Percentiles rank a stretch among this genome's conserved stretches.
Evolutionary conservation across 2,888 invertebrate genomes (phyloP).

Genomic region (Sarcophaga caerulescens): DNA sequence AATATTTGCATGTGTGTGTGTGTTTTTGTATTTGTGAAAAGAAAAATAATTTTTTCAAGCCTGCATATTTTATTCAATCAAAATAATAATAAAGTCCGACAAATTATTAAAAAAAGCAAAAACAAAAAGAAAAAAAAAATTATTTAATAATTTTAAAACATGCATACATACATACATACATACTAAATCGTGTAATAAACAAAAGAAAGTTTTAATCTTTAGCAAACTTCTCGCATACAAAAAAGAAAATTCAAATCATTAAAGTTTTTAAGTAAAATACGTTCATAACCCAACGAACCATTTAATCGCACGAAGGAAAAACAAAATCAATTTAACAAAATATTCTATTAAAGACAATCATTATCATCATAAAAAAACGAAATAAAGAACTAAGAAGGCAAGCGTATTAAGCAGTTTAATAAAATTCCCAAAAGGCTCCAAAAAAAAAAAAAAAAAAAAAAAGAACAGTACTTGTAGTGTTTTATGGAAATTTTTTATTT

Average conservation of each 20-base stretch:
- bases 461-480: too few species aligned
- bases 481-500: too few species aligned
- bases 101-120: too few species aligned
- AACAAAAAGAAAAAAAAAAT: too few species aligned
- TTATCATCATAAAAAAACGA: not conserved
- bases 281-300: not conserved
- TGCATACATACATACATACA: too few species aligned
- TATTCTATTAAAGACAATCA: not conserved
- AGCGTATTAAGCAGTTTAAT: not conserved
- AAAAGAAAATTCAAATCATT: conserved; percentile 15
- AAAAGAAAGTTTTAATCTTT: not conserved
- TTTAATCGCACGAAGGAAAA: conserved; percentile 8
- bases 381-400: not conserved
- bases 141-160: too few species aligned
- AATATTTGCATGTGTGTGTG: too few species aligned
- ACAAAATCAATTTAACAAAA: conserved; percentile 20
- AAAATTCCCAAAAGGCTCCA: not conserved
- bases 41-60: too few species aligned
- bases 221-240: not conserved
- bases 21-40: too few species aligned
- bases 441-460: not conserved
- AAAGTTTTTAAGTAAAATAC: not conserved
- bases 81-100: too few species aligned
- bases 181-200: not conserved
- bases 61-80: too few species aligned